phyloP scores from a whole-genome alignment of 2,888 invertebrate species.

The Ceramica pisi region DNA sequence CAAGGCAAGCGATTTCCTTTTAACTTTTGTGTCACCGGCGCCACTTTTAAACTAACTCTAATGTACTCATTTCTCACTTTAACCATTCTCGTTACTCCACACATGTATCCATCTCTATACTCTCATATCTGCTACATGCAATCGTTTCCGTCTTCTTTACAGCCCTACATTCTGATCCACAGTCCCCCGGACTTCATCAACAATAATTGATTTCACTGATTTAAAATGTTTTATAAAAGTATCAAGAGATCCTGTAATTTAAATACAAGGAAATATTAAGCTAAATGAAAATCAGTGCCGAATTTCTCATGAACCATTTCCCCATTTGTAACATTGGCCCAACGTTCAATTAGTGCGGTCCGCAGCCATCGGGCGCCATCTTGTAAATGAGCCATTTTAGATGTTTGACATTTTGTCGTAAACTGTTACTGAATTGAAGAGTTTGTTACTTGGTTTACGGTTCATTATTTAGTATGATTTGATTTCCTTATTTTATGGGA shows the following conservation, averaged over 20 bases:
- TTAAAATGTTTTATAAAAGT: not conserved
- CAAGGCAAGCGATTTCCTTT: no score
- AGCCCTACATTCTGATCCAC: no score
- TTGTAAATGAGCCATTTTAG: conserved; percentile 53
- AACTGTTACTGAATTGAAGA: conserved; percentile 40
- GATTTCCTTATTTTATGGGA: not conserved
- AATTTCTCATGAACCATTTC: conserved; percentile 37
- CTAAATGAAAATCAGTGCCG: conserved; percentile 33
- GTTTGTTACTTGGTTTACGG: conserved; percentile 5
- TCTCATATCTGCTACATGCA: no score
- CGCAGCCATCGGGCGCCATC: conserved; percentile 13
- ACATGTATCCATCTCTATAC: no score
- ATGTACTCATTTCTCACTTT: no score
- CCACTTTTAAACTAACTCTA: no score
- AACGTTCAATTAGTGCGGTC: conserved; percentile 56
- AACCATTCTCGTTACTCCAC: no score
- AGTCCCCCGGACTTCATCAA: no score
- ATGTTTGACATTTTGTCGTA: conserved; percentile 59
- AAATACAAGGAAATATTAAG: conserved; percentile 6
- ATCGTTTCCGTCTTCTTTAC: no score
- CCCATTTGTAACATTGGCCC: conserved; percentile 43
- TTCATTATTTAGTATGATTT: conserved; percentile 1
- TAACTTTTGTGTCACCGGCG: no score
- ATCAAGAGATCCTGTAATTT: not conserved
- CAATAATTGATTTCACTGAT: no score